Evolutionary conservation across 2,888 invertebrate species (phyloP), one percentile per base, ranked within the genome.

Genomic region (Caenorhabditis parvicauda): DNA sequence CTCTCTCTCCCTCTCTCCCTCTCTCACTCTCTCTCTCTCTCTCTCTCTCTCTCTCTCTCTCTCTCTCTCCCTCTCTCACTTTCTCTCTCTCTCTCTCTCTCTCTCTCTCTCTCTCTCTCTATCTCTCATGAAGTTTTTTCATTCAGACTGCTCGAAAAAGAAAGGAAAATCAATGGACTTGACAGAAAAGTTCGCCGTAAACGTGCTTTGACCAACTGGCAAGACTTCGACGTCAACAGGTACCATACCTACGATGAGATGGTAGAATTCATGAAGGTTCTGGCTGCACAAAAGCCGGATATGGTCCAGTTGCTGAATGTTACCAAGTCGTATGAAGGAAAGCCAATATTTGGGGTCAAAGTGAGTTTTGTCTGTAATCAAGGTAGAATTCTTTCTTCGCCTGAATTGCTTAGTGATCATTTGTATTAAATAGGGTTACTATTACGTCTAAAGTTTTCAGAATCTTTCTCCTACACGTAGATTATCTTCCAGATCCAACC

Each of bases 191-290:
- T 48, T 29, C 14, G 53, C 22, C 45, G 58, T n/a, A 47, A 52
- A 47, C 29, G 45, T 38, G 37, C 41, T 2, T 2, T 53, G 39
- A 45, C 14, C 27, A 51, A 21, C 21, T 56, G 55, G 54, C 22
- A 39, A 7, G 55, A 62, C 14, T 76, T 75, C 39, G 67, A 75
- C 32, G 50, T 45, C 7, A 54, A 67, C 21, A 54, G 46, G 38
- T 74, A 69, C 45, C 71, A 75, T 44, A 53, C 61, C 5, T 75
- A 72, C 48, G 59, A 69, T n/a, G 55, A 67, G 72, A 78, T 79
- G 71, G 69, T 67, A 2, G 62, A 67, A n/a, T 76, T 70, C 58
- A 67, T 79, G 72, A 28, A 46, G 24, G 27, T 56, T 1, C 43
- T 79, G 21, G 48, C 64, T 5, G 46, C 38, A 7, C 60, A 68